Conservation (phyloP, 2,888 invertebrate genomes). For the Patella depressa region DNA sequence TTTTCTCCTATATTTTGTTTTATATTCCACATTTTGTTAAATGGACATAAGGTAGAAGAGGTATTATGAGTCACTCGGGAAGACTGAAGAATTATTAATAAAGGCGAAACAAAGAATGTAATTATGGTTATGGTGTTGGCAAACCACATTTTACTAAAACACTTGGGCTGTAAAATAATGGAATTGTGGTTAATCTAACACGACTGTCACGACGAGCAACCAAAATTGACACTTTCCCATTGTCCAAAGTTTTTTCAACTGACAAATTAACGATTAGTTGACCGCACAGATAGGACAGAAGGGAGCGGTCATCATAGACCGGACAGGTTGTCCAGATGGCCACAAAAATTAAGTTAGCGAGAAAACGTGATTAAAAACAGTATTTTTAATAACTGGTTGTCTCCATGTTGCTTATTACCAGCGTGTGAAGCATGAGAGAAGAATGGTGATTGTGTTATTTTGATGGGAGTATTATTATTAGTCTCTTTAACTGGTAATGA, state of each 20-base stretch:
- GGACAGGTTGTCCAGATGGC: constrained; percentile 4
- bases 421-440: background rate
- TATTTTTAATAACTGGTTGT: background rate
- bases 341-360: constrained; percentile 6
- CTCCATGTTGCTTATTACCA: constrained; percentile 1
- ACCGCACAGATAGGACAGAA: background rate
- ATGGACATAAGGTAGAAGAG: constrained; percentile 3
- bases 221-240: constrained; percentile 5
- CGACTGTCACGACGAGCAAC: background rate
- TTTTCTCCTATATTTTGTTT: too few relatives aligned
- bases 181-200: constrained; percentile 12
- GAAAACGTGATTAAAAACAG: constrained; percentile 5
- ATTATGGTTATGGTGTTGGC: background rate
- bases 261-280: constrained; percentile 7
- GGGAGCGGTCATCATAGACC: constrained; percentile 1
- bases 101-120: background rate
- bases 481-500: background rate
- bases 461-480: constrained; percentile 5
- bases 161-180: background rate
- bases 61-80: background rate
- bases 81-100: constrained; percentile 5
- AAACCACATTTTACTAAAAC: constrained; percentile 9
- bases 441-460: background rate
- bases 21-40: too few relatives aligned
- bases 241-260: constrained; percentile 2